phyloP scores from a whole-genome alignment of 2,888 invertebrate genomes.

The Hirtodrosophila histrioides region DNA sequence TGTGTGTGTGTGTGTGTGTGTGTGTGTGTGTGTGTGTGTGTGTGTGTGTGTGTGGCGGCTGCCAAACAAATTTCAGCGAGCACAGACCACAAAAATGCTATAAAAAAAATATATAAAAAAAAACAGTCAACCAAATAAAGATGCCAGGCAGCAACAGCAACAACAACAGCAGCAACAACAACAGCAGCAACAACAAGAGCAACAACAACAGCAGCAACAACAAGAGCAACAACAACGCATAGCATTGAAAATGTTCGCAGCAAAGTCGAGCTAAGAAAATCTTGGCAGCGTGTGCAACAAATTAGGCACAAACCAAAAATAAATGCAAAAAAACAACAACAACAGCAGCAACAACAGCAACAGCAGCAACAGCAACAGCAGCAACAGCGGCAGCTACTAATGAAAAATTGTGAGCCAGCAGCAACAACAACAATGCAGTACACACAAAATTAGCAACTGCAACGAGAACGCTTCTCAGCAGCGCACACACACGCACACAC shows the following conservation, averaged over 20 bases:
- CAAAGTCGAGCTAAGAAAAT: conserved; percentile 31
- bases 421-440: conserved; percentile 27
- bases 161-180: conserved; percentile 16
- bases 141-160: conserved; percentile 26
- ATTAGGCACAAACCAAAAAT: conserved; percentile 63
- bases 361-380: conserved; percentile 5
- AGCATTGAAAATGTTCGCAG: conserved; percentile 21
- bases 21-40: neutral
- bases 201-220: conserved; percentile 13
- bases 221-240: conserved; percentile 15
- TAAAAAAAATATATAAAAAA: conserved; percentile 20
- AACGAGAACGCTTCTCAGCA: conserved; percentile 59
- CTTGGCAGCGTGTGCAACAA: conserved; percentile 57
- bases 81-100: conserved; percentile 64
- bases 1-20: too few relatives aligned
- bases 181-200: conserved; percentile 15
- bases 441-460: conserved; percentile 59
- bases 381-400: conserved; percentile 22
- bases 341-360: conserved; percentile 9
- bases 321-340: conserved; percentile 47
- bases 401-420: conserved; percentile 36
- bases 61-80: conserved; percentile 15
- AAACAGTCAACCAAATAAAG: conserved; percentile 35
- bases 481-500: conserved; percentile 22
- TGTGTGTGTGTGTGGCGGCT: conserved; percentile 2